A percentile compares a stretch with the other conserved stretches of the same genome.
These are phyloP conservation scores for Atrichornis clamosus DNA, from an alignment of 2,113 vertebrate species.

Conservation along the genomic window DNA sequence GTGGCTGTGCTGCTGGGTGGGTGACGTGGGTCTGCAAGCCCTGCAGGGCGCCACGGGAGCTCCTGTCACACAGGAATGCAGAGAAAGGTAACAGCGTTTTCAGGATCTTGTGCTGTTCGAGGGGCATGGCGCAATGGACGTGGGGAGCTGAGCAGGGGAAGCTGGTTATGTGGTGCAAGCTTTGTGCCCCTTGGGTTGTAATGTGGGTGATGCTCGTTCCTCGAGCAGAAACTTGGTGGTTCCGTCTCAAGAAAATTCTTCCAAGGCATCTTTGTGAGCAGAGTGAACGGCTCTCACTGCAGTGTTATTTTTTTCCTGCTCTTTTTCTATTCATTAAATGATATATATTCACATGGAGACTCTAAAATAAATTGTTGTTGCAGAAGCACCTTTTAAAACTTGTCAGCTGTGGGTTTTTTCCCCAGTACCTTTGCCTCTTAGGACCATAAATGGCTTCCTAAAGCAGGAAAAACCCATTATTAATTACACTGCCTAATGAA, in stretches of 20 bases:
- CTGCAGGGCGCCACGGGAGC: not conserved
- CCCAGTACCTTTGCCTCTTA: slow-evolving; percentile 51
- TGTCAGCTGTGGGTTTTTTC: slow-evolving; percentile 42
- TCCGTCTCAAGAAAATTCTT: not conserved
- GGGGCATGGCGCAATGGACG: fast-evolving
- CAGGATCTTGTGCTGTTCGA: not conserved
- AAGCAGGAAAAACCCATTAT: slow-evolving; percentile 69
- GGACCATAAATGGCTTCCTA: slow-evolving; percentile 63
- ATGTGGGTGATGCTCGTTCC: not conserved
- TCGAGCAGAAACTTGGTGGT: not conserved
- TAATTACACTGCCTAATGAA: slow-evolving; percentile 77
- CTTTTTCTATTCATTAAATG: not conserved
- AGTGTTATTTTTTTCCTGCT: not conserved
- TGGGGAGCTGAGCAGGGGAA: not conserved
- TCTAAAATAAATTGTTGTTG: not conserved
- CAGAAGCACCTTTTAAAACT: slow-evolving; percentile 51
- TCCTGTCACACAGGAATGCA: not conserved
- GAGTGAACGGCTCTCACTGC: fast-evolving
- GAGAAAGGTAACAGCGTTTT: not conserved
- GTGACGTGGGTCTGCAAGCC: not conserved
- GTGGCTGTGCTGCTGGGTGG: not conserved
- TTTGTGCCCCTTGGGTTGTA: not conserved
- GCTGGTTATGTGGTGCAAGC: not conserved
- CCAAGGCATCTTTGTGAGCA: not conserved
- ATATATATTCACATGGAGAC: not conserved